Percentiles rank a stretch among this genome's conserved stretches.
phyloP scores from a whole-genome alignment of 2,888 invertebrate species.

The Torymus auratus region DNA sequence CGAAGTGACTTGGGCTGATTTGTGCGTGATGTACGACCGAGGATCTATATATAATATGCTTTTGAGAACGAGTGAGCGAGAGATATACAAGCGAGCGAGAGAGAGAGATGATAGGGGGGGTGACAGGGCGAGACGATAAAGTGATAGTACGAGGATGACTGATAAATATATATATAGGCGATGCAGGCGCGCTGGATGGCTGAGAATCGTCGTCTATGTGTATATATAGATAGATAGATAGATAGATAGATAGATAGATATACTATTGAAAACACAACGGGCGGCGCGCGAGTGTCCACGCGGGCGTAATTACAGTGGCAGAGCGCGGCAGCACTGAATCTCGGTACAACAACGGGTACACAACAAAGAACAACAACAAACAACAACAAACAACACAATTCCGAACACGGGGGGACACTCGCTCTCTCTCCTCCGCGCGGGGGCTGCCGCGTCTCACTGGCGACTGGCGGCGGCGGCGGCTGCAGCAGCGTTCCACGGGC shows the following conservation, averaged over 20 bases:
- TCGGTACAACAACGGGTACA: conserved; percentile 13
- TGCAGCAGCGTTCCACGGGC: conserved; percentile 39
- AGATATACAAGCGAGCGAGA: no score
- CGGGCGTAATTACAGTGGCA: not conserved
- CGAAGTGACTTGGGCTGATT: no score
- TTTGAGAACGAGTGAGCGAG: no score
- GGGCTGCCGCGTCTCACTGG: conserved; percentile 75
- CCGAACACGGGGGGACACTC: conserved; percentile 61
- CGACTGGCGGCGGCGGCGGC: conserved; percentile 69
- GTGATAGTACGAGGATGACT: not conserved
- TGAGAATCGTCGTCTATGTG: no score
- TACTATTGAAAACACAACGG: no score
- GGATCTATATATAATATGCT: no score
- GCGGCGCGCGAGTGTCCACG: no score
- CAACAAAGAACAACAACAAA: conserved; percentile 60
- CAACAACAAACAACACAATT: conserved; percentile 41
- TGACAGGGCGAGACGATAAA: no score
- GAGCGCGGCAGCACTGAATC: not conserved
- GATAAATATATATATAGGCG: not conserved
- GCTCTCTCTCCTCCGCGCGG: conserved; percentile 65
- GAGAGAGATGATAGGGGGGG: no score
- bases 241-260: conserved; percentile 1
- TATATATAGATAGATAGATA: not conserved
- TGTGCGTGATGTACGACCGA: no score
- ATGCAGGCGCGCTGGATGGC: not conserved